phyloP scores from a whole-genome alignment of 1,140 invertebrate genomes.

The Zaprionus africanus region DNA sequence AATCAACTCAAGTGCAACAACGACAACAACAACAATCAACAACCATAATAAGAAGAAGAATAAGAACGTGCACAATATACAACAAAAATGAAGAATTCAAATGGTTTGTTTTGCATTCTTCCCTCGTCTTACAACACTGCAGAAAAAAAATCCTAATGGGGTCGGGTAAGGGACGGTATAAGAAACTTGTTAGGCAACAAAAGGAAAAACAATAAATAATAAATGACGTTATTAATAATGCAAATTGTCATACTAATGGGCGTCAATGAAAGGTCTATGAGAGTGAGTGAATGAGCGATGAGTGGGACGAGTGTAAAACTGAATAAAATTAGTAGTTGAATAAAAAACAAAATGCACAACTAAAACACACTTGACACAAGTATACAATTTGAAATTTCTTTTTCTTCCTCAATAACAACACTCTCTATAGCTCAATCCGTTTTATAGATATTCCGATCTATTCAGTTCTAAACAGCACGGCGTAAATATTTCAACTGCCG shows the following conservation, averaged over 20 bases:
- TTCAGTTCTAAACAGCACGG: slow-evolving; percentile 52
- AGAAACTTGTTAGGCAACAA: slow-evolving; percentile 2
- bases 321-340: background rate
- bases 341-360: background rate
- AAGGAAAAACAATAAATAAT: background rate
- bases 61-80: slow-evolving; percentile 45
- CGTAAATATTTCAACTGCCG: slow-evolving; percentile 59
- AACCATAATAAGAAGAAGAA: background rate
- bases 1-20: slow-evolving; percentile 64
- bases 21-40: slow-evolving; percentile 67
- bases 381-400: background rate
- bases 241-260: background rate
- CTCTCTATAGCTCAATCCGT: background rate
- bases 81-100: slow-evolving; percentile 31
- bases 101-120: background rate
- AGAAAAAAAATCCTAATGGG: slow-evolving; percentile 10
- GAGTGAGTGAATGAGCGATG: background rate
- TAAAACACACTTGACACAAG: background rate
- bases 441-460: background rate
- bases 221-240: background rate
- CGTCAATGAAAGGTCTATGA: background rate
- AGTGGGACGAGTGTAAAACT: background rate
- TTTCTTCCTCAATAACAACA: background rate
- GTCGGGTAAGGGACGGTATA: background rate
- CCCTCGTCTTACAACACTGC: background rate